Percentiles rank a stretch among this genome's conserved stretches.
Conservation (phyloP, 2,888 invertebrate species). For the Parthenolecanium corni region DNA sequence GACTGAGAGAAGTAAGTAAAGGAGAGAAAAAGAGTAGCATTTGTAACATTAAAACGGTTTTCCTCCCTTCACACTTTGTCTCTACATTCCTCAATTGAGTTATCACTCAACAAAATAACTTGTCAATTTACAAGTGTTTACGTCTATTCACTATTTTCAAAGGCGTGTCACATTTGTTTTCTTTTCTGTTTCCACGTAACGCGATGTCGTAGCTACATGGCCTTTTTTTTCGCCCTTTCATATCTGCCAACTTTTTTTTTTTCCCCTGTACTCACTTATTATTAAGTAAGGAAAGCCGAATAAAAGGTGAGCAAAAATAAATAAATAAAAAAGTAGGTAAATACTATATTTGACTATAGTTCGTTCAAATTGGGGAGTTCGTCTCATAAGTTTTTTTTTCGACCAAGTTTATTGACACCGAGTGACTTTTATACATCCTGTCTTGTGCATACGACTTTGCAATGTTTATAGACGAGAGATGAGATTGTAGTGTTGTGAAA, state of each 20-base stretch:
- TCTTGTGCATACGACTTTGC: too few relatives aligned
- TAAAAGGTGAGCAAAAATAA: slow-evolving; percentile 1
- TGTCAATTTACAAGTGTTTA: slow-evolving; percentile 24
- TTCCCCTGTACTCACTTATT: neutral
- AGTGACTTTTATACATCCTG: too few relatives aligned
- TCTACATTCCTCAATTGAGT: slow-evolving; percentile 4
- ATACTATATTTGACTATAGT: too few relatives aligned
- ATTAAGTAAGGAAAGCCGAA: neutral
- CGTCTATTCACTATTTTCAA: slow-evolving; percentile 23
- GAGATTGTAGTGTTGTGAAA: too few relatives aligned
- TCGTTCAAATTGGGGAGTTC: too few relatives aligned
- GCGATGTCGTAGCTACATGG: neutral
- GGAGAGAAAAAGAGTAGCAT: neutral
- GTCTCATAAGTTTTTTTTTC: too few relatives aligned
- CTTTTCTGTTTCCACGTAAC: slow-evolving; percentile 17
- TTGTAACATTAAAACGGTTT: neutral
- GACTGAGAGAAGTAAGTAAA: neutral
- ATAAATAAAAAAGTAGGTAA: neutral
- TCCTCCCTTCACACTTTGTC: neutral
- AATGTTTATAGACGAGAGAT: too few relatives aligned
- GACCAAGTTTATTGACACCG: too few relatives aligned
- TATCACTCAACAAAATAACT: slow-evolving; percentile 26
- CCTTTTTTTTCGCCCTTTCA: neutral
- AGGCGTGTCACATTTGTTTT: slow-evolving; percentile 23
- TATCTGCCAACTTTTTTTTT: neutral